Conservation (phyloP, 2,797 vertebrate species). For the Anolis apletophallus region DNA sequence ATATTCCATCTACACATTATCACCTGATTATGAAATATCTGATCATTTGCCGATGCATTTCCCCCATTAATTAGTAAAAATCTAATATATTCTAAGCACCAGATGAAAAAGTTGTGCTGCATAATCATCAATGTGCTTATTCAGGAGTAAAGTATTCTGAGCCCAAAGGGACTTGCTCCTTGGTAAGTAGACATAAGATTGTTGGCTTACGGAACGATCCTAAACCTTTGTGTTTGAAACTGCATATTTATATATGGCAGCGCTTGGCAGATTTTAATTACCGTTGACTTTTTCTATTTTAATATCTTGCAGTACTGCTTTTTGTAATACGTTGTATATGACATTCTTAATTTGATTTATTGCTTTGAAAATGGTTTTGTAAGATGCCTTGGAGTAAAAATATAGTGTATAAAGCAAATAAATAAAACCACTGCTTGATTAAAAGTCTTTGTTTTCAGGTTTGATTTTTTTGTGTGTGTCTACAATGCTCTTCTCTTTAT, state of each 20-base stretch:
- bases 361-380: neutral
- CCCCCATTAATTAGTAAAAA: neutral
- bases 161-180: neutral
- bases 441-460: neutral
- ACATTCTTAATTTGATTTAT: neutral
- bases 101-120: neutral
- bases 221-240: neutral
- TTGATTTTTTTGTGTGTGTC: neutral
- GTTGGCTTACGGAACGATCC: neutral
- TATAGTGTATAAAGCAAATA: neutral
- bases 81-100: neutral
- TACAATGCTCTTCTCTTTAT: neutral
- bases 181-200: neutral
- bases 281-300: neutral
- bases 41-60: neutral
- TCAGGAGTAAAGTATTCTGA: neutral
- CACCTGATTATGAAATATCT: neutral
- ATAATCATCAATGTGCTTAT: neutral
- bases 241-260: neutral
- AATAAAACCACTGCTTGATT: neutral
- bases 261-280: neutral
- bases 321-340: neutral
- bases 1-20: neutral
- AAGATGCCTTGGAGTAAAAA: neutral
- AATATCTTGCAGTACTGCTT: neutral